A percentile compares a stretch with the other conserved stretches of the same genome.
phyloP scores from a whole-genome alignment of 2,113 vertebrate genomes.

The Solea senegalensis region DNA sequence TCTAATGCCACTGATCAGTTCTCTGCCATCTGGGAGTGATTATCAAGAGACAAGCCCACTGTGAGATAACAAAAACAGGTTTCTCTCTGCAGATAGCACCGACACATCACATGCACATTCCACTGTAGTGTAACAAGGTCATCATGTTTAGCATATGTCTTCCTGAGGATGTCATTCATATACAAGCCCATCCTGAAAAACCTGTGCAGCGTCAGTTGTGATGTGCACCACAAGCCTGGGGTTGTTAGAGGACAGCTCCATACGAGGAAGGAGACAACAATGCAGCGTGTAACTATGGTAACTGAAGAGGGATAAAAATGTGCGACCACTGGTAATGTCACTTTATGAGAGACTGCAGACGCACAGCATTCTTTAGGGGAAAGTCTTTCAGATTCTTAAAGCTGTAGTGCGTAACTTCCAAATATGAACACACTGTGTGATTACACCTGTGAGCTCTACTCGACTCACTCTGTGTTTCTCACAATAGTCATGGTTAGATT shows the following conservation, averaged over 20 bases:
- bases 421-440: too few species aligned
- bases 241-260: not conserved
- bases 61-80: slow-evolving; percentile 49
- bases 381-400: too few species aligned
- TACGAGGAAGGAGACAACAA: not conserved
- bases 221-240: not conserved
- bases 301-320: not conserved
- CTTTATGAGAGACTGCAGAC: not conserved
- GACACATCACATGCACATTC: slow-evolving; percentile 13
- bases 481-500: too few species aligned
- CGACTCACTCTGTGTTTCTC: too few species aligned
- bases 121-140: not conserved
- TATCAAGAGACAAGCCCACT: slow-evolving; percentile 25
- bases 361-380: too few species aligned
- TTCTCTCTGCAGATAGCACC: slow-evolving; percentile 32
- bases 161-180: not conserved
- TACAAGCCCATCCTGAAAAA: slow-evolving; percentile 6
- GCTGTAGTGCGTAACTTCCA: too few species aligned
- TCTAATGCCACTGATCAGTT: slow-evolving; percentile 31
- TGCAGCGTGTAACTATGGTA: not conserved
- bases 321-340: not conserved
- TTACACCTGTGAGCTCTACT: too few species aligned
- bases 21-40: slow-evolving; percentile 42
- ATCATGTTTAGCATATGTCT: slow-evolving; percentile 17
- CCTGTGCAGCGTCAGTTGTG: not conserved